A percentile compares a stretch with the other conserved stretches of the same genome.
phyloP scores from a whole-genome alignment of 37 sponge, comb jelly and placozoan genomes.

The Diacarnus erythraeanus region DNA sequence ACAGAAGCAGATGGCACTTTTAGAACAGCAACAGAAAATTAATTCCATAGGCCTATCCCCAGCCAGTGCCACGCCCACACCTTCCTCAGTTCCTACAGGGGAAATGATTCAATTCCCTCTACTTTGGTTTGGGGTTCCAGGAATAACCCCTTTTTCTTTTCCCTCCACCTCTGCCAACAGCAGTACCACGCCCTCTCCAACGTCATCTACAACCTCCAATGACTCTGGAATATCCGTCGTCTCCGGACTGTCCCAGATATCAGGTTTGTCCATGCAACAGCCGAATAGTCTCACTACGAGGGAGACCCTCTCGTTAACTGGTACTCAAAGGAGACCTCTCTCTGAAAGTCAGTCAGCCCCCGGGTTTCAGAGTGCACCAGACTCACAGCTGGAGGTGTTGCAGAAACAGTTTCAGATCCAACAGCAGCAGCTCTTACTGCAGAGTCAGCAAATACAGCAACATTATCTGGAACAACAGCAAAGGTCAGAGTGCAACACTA shows the following conservation, averaged over 20 bases:
- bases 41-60: neutral
- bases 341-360: constrained; percentile 52
- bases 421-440: constrained; percentile 50
- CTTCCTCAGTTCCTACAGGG: neutral
- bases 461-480: constrained; percentile 70
- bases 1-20: constrained; percentile 52
- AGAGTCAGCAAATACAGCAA: constrained; percentile 51
- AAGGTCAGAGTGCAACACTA: neutral
- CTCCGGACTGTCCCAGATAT: neutral
- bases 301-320: constrained; percentile 5
- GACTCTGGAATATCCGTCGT: constrained; percentile 40
- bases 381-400: constrained; percentile 24
- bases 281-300: neutral
- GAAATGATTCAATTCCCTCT: constrained; percentile 31
- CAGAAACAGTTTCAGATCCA: constrained; percentile 47
- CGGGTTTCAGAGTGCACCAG: constrained; percentile 21
- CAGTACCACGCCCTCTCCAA: constrained; percentile 50
- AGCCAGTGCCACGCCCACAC: neutral
- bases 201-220: constrained; percentile 33
- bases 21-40: constrained; percentile 41
- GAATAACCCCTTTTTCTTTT: neutral
- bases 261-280: neutral
- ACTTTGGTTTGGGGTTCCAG: neutral
- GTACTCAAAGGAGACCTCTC: constrained; percentile 23
- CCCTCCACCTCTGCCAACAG: neutral